A percentile compares a stretch with the other conserved stretches of the same genome.
These are phyloP conservation scores for Drosophila simulans DNA, from an alignment of 1,140 invertebrate genomes.

Conservation along the genomic window DNA sequence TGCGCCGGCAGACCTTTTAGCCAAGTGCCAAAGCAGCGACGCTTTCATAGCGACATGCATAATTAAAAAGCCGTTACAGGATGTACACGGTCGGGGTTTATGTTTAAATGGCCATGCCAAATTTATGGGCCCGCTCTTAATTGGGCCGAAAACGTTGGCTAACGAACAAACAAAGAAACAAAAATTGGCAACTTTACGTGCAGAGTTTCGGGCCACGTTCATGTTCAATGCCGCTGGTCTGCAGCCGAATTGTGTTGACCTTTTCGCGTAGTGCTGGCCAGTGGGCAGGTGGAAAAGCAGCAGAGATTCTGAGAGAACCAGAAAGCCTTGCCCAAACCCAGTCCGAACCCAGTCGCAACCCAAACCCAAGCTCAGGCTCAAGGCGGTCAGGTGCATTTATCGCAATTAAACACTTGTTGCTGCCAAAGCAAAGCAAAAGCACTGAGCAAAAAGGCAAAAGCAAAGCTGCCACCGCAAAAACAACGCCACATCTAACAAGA, in stretches of 20 bases:
- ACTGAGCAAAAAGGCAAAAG: background rate
- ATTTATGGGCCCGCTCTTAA: slow-evolving; percentile 38
- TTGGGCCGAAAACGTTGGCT: slow-evolving; percentile 39
- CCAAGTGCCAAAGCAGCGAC: slow-evolving; percentile 21
- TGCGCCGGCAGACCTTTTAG: slow-evolving; percentile 37
- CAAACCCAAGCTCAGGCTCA: slow-evolving; percentile 41
- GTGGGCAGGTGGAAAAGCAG: slow-evolving; percentile 1
- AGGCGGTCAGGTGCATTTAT: slow-evolving; percentile 80
- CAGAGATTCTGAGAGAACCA: slow-evolving; percentile 42
- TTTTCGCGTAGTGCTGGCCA: slow-evolving; percentile 14
- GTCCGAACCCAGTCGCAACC: slow-evolving; percentile 6
- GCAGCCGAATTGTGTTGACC: slow-evolving; percentile 22
- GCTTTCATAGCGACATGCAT: slow-evolving; percentile 67
- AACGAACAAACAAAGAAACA: slow-evolving; percentile 1
- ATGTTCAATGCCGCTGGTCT: slow-evolving; percentile 27
- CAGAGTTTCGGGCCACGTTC: slow-evolving; percentile 39
- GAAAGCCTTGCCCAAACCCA: slow-evolving; percentile 54
- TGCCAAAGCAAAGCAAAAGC: slow-evolving; percentile 43
- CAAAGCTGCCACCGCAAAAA: slow-evolving; percentile 50
- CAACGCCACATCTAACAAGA: slow-evolving; percentile 70
- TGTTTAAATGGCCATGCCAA: slow-evolving; percentile 25
- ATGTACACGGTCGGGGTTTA: slow-evolving; percentile 30
- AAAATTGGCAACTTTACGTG: slow-evolving; percentile 22
- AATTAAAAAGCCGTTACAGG: slow-evolving; percentile 71
- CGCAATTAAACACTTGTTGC: slow-evolving; percentile 82